Evolutionary conservation across 2,888 invertebrate genomes (phyloP), one percentile per base, ranked within the genome.

Genomic region (Timandra comae): DNA sequence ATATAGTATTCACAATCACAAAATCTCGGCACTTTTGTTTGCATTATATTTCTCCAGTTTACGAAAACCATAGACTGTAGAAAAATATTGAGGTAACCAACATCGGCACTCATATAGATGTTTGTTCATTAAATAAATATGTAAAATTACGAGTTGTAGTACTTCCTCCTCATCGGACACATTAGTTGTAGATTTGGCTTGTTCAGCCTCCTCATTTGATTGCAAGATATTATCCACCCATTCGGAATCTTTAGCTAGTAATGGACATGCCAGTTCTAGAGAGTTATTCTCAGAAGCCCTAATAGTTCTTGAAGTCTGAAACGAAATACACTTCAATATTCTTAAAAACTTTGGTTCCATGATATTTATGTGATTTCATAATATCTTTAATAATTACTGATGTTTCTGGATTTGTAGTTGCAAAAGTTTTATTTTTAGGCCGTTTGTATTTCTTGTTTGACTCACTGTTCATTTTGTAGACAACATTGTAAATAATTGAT

Each of bases 191-290:
- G 49, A 48, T 30, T 29, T 50, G n/a, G 49, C 35, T 3, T 46
- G 35, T 10, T 52, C 51, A 7, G 47, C 22, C 3, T 45, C 32
- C 8, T 12, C 32, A 22, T 60, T 33, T n/a, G 60, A 41, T 35
- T 76, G 69, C 3, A n/a, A n/a, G 46, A 76, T 40, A 46, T 78
- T 65, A 47, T 79, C 72, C 50, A 70, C 67, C 86, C 87, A 87
- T 64, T 81, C 79, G 0, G 87, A 87, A 52, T 86, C 87, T 56
- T 81, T 80, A 7, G 85, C 82, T 41, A 79, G 52, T 32, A 87
- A 52, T 2, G 85, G 75, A 29, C 67, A 76, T 19, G 57, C 36
- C 5, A 60, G 60, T 45, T 59, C 56, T 12, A 37, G 24, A 13
- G 38, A 33, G 21, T 48, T 45, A 23, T 42, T 50, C 26, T 49